These are phyloP conservation scores for Didymodactylos carnosus DNA, from an alignment of 2,888 invertebrate species.

Conservation along the genomic window DNA sequence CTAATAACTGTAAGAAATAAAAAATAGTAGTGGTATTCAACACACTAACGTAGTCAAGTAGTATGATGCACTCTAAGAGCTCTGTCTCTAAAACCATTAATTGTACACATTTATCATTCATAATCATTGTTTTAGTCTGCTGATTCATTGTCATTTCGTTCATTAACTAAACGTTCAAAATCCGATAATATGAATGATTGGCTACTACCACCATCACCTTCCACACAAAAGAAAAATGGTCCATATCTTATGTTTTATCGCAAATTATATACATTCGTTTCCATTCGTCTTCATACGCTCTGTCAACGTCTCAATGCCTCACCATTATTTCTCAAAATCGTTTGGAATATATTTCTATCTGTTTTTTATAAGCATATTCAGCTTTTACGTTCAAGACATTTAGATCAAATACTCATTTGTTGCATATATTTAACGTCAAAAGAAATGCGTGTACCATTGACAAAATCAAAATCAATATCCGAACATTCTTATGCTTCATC, in stretches of 20 bases:
- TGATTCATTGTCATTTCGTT: too few species aligned
- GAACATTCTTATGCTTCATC: too few species aligned
- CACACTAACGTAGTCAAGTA: too few species aligned
- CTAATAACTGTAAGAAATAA: too few species aligned
- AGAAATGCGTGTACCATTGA: background rate
- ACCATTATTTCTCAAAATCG: background rate
- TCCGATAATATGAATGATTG: too few species aligned
- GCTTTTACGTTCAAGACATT: background rate
- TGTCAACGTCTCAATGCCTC: background rate
- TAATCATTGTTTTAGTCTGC: too few species aligned
- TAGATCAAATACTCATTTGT: background rate
- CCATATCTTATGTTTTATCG: background rate
- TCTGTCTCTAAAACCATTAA: too few species aligned
- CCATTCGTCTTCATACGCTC: background rate
- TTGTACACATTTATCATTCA: too few species aligned
- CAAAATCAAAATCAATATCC: too few species aligned
- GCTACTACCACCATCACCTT: background rate
- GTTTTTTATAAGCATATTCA: background rate
- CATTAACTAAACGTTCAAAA: background rate
- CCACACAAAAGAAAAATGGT: background rate
- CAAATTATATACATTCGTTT: background rate
- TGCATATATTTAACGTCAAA: background rate
- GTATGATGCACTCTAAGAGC: too few species aligned
- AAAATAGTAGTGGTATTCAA: too few species aligned
- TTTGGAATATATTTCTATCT: background rate